Percentiles rank a stretch among this genome's conserved stretches.
Evolutionary conservation across 2,797 vertebrate species (phyloP).

Genomic region (Pagetopsis macropterus): DNA sequence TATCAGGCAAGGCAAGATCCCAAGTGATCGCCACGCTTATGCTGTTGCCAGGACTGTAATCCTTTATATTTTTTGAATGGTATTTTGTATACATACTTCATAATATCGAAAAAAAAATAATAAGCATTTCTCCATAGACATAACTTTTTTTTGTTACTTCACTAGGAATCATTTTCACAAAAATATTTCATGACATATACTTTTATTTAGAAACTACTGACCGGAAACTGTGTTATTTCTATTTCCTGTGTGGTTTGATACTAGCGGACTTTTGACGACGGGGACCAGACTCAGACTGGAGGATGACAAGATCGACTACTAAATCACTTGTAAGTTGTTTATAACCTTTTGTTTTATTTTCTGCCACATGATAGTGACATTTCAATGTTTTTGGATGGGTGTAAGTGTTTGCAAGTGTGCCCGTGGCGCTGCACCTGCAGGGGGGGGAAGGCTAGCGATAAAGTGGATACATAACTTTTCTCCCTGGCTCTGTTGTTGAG

Average conservation of each 20-base stretch:
- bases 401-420: background rate
- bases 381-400: background rate
- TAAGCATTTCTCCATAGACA: background rate
- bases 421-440: slow-evolving; percentile 56
- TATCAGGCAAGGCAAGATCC: too few relatives aligned
- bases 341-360: background rate
- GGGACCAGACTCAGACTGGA: background rate
- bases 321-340: slow-evolving; percentile 36
- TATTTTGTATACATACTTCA: background rate
- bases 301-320: background rate
- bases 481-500: too few relatives aligned
- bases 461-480: slow-evolving; percentile 8
- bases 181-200: background rate
- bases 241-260: slow-evolving; percentile 12
- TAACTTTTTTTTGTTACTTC: background rate
- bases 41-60: background rate
- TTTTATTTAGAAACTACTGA: slow-evolving; percentile 29
- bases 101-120: background rate
- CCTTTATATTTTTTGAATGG: background rate
- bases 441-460: background rate
- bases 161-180: background rate
- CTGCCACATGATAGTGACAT: too few relatives aligned
- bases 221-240: slow-evolving; percentile 14
- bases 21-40: background rate
- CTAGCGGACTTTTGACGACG: background rate